These are phyloP conservation scores for Batillaria attramentaria DNA, from an alignment of 1,140 invertebrate genomes.

Conservation along the genomic window DNA sequence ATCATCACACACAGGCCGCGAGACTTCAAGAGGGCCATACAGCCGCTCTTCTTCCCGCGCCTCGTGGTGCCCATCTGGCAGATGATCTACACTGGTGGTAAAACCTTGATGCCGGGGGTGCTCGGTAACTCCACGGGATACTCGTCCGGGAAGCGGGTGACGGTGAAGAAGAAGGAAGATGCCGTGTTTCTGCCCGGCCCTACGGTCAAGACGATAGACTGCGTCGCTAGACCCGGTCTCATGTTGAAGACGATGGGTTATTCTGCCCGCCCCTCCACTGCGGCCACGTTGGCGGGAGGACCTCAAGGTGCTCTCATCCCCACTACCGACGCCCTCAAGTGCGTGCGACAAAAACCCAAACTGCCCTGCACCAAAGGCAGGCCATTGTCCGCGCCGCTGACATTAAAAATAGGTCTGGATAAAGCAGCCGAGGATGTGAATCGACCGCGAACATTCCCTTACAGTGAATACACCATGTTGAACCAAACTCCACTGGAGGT, in stretches of 20 bases:
- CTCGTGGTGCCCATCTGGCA: not conserved
- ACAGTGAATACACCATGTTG: too few relatives aligned
- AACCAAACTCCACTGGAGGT: slow-evolving; percentile 51
- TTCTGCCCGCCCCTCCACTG: not conserved
- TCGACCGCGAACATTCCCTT: not conserved
- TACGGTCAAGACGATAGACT: too few relatives aligned
- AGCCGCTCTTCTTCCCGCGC: slow-evolving; percentile 23
- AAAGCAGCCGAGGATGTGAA: slow-evolving; percentile 3
- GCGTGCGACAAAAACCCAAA: too few relatives aligned
- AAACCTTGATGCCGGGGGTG: not conserved
- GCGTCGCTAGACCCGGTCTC: too few relatives aligned
- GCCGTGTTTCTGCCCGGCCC: too few relatives aligned
- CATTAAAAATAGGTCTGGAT: too few relatives aligned
- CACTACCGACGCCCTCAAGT: too few relatives aligned
- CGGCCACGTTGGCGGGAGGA: not conserved
- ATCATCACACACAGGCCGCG: slow-evolving; percentile 48
- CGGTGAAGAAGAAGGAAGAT: not conserved
- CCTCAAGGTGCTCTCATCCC: too few relatives aligned
- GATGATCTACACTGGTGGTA: not conserved
- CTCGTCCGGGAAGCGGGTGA: not conserved
- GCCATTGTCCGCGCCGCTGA: not conserved
- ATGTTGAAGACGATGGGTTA: not conserved
- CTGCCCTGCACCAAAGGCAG: too few relatives aligned
- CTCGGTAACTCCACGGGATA: not conserved
- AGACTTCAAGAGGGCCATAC: slow-evolving; percentile 42